These are phyloP conservation scores for Frankliniella intonsa DNA, from an alignment of 2,888 invertebrate species.

Conservation along the genomic window DNA sequence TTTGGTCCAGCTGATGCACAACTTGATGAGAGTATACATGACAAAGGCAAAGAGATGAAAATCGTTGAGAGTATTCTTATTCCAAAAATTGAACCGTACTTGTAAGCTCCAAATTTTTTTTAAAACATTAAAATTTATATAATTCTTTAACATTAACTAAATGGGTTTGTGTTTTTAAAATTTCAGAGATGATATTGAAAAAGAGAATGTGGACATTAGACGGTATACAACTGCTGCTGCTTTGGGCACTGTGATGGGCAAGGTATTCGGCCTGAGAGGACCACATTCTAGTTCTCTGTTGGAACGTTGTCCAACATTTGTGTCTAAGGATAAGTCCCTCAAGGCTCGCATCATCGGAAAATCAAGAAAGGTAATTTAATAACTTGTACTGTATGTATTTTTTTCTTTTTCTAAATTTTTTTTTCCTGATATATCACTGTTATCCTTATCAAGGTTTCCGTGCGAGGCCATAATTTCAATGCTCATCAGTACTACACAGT, in stretches of 20 bases:
- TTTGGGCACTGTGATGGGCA: conserved; percentile 71
- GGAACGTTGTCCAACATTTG: conserved; percentile 77
- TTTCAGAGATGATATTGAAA: conserved; percentile 59
- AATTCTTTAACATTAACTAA: conserved; percentile 27
- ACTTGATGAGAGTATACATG: conserved; percentile 72
- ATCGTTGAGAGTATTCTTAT: conserved; percentile 68
- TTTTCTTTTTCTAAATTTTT: conserved; percentile 3
- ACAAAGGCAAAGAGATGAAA: conserved; percentile 69
- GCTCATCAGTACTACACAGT: conserved; percentile 84
- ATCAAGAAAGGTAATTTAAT: conserved; percentile 55
- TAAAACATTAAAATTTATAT: conserved; percentile 10
- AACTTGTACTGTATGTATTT: neutral
- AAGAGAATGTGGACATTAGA: conserved; percentile 55
- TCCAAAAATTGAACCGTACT: conserved; percentile 64
- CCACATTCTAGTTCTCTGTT: conserved; percentile 53
- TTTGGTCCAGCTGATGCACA: conserved; percentile 82
- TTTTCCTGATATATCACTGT: conserved; percentile 31
- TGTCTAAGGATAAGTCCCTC: conserved; percentile 77
- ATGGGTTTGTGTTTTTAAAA: conserved; percentile 32
- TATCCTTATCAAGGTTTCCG: conserved; percentile 56
- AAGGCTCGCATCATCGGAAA: conserved; percentile 63
- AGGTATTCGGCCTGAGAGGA: conserved; percentile 67
- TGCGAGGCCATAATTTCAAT: conserved; percentile 85
- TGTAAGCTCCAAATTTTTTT: conserved; percentile 50
- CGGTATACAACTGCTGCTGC: conserved; percentile 70